Evolutionary conservation across 2,888 invertebrate species (phyloP).

Genomic region (Diploptera punctata): DNA sequence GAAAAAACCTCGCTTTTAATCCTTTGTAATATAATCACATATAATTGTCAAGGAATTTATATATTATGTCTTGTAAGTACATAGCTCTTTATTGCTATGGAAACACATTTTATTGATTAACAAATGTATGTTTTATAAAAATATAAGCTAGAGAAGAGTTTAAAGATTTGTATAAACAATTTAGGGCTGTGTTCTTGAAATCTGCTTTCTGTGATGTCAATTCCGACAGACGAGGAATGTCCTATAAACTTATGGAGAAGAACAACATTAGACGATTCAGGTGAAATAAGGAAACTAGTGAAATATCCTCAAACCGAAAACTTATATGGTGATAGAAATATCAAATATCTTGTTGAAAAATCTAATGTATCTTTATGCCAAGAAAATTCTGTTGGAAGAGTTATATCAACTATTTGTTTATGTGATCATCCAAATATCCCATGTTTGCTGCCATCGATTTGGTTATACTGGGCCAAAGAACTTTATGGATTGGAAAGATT

Average conservation of each 20-base stretch:
- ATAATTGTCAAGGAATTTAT: too few relatives aligned
- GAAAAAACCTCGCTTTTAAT: too few relatives aligned
- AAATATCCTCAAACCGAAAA: constrained; percentile 45
- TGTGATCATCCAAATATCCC: constrained; percentile 63
- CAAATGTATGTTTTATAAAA: too few relatives aligned
- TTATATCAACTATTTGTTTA: constrained; percentile 53
- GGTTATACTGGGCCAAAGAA: background rate
- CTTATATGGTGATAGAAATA: constrained; percentile 51
- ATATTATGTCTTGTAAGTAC: too few relatives aligned
- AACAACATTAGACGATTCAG: constrained; percentile 48
- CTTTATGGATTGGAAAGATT: constrained; percentile 55
- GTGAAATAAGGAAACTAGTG: constrained; percentile 47
- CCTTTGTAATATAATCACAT: too few relatives aligned
- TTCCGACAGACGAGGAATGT: too few relatives aligned
- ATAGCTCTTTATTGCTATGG: too few relatives aligned
- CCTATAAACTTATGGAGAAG: constrained; percentile 37
- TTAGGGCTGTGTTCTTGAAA: too few relatives aligned
- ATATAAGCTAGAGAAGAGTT: too few relatives aligned
- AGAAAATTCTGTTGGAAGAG: constrained; percentile 46
- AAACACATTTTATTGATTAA: too few relatives aligned
- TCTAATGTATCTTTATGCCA: constrained; percentile 58
- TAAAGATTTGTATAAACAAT: too few relatives aligned
- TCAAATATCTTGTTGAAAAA: constrained; percentile 52
- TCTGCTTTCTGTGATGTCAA: too few relatives aligned
- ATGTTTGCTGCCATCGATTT: constrained; percentile 46